Base-by-base conservation (phyloP, 2,888 invertebrate species). In the Tipula confusa region DNA sequence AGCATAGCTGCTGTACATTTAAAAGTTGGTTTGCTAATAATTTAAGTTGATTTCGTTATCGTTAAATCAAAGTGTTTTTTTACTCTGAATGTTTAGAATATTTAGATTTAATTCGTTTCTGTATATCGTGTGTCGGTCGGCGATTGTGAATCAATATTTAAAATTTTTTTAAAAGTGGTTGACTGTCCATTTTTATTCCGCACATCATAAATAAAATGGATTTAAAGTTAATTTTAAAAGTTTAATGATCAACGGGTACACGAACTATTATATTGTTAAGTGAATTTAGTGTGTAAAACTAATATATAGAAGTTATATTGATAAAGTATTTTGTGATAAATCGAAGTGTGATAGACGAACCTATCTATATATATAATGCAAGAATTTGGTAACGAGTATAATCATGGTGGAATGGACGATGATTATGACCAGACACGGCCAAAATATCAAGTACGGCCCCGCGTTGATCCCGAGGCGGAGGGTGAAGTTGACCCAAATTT, bases 401-500 rank as follows among this genome's bases (percentile, higher is more conserved):
- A 84, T 79, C 80, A 84, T 64, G 83, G 84, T 31, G 85, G 84
- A 38, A 48, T 83, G 4, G 64, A 82, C 31, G 79, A 80, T 3
- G 83, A 85, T n/a, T 84, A 82, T 38, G 84, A 84, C 15, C 33
- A 82, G 15, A 83, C 83, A 28, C 82, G 84, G 84, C 84, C 84
- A 29, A 86, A 86, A 6, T 85, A 86, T 79, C 89, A 90, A 48
- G 90, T 89, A 7, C 89, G 96, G 85, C 96, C 96, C 83, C 91
- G 94, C 89, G 96, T 96, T 84, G 93, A 95, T 90, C 95, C 96
- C 11, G 93, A 95, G 86, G 96, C 95, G 86, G 91, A 92, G 86
- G 96, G 96, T 85, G 96, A 96, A 89, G 97, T 97, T 85, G 97
- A 97, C 90, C 95, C 96, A 84, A 91, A 91, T 88, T 90, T 93